Conservation (phyloP, 2,113 vertebrate genomes). For the Poeciliopsis retropinna region DNA sequence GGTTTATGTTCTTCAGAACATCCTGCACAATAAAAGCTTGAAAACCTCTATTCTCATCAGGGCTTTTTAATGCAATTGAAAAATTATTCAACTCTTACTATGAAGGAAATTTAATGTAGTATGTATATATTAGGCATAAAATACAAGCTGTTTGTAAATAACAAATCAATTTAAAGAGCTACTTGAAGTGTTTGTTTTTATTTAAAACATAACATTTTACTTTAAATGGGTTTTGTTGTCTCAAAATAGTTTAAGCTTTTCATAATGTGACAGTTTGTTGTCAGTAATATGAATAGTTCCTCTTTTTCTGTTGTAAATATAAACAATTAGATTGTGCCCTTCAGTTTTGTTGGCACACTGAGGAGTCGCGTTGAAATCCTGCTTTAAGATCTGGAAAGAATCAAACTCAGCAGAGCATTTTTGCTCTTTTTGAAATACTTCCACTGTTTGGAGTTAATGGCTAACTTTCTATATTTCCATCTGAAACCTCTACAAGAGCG, state of each 20-base stretch:
- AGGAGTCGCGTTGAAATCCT: neutral
- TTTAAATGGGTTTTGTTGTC: too few species aligned
- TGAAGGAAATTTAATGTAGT: neutral
- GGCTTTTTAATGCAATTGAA: neutral
- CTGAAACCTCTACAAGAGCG: constrained; percentile 25
- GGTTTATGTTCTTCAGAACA: neutral
- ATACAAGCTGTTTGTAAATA: neutral
- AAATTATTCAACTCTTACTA: neutral
- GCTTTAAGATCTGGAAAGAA: constrained; percentile 32
- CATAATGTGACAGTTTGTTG: too few species aligned
- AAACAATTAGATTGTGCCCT: neutral
- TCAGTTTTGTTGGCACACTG: neutral
- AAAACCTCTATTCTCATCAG: neutral
- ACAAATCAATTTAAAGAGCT: neutral
- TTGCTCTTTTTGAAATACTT: constrained; percentile 9
- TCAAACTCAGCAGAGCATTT: constrained; percentile 54
- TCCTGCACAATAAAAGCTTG: neutral
- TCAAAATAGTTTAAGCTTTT: too few species aligned
- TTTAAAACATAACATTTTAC: too few species aligned
- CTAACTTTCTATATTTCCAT: constrained; percentile 26
- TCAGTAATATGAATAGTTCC: too few species aligned
- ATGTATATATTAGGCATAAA: neutral
- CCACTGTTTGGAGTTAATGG: constrained; percentile 10
- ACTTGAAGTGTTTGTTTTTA: too few species aligned
- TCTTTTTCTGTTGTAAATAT: neutral